Conservation (phyloP, 2,113 vertebrate genomes). For the Scalopus aquaticus region DNA sequence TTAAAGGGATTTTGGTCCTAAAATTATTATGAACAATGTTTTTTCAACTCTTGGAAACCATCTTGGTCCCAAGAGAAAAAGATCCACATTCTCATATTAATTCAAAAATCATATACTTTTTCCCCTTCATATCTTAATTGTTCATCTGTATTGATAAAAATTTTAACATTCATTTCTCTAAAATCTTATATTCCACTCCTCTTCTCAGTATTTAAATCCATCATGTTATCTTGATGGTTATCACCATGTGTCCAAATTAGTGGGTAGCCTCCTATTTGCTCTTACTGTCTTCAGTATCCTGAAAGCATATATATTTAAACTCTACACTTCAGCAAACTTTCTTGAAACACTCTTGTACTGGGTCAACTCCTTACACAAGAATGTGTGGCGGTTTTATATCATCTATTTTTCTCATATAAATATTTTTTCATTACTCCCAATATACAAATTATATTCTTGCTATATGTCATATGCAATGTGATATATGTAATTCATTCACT, state of each 20-base stretch:
- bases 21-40: not conserved
- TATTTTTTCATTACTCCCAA: not conserved
- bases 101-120: not conserved
- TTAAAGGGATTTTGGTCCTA: not conserved
- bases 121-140: not conserved
- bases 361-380: not conserved
- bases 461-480: not conserved
- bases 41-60: not conserved
- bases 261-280: not conserved
- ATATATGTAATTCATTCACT: not conserved
- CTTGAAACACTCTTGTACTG: not conserved
- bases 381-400: not conserved
- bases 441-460: not conserved
- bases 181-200: not conserved
- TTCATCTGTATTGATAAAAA: not conserved
- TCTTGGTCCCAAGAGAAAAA: not conserved
- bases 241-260: not conserved
- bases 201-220: not conserved
- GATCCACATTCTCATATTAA: not conserved
- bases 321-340: not conserved
- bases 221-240: not conserved
- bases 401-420: not conserved
- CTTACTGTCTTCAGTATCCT: not conserved
- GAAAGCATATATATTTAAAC: not conserved
- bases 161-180: not conserved